Percentiles rank a stretch among this genome's conserved stretches.
Conservation (phyloP, 2,888 invertebrate genomes). For the Oxystoma pomonae region DNA sequence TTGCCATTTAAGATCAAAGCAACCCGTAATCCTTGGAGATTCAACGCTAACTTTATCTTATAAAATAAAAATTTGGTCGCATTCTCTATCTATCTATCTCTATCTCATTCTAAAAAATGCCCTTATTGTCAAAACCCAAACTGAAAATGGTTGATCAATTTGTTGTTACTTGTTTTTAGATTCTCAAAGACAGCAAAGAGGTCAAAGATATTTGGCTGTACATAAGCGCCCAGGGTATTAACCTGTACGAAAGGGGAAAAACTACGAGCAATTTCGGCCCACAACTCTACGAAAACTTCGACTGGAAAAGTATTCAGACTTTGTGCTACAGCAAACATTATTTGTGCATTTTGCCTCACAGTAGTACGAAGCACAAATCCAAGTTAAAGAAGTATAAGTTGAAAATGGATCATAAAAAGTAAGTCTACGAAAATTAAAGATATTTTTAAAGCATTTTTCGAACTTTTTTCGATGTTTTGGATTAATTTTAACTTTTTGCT, state of each 20-base stretch:
- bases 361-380: constrained; percentile 52
- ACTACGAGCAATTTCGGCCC: constrained; percentile 44
- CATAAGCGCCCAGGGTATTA: constrained; percentile 61
- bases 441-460: too few relatives aligned
- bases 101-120: neutral
- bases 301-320: constrained; percentile 73
- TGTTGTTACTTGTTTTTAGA: constrained; percentile 37
- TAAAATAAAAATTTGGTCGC: neutral
- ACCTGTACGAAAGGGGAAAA: constrained; percentile 55
- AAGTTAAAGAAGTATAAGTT: constrained; percentile 65
- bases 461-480: too few relatives aligned
- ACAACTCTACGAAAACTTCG: constrained; percentile 49
- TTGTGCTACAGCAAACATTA: constrained; percentile 72
- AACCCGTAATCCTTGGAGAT: too few relatives aligned
- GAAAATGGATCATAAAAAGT: constrained; percentile 70
- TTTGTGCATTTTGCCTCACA: constrained; percentile 54
- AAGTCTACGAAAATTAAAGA: too few relatives aligned
- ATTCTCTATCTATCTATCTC: neutral
- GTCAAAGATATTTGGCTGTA: constrained; percentile 59
- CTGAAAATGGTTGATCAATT: neutral
- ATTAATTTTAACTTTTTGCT: too few relatives aligned
- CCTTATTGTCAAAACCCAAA: neutral
- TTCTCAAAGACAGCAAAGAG: constrained; percentile 54
- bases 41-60: too few relatives aligned
- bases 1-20: too few relatives aligned